phyloP scores from a whole-genome alignment of 2,797 vertebrate species.

The Amniataba percoides region DNA sequence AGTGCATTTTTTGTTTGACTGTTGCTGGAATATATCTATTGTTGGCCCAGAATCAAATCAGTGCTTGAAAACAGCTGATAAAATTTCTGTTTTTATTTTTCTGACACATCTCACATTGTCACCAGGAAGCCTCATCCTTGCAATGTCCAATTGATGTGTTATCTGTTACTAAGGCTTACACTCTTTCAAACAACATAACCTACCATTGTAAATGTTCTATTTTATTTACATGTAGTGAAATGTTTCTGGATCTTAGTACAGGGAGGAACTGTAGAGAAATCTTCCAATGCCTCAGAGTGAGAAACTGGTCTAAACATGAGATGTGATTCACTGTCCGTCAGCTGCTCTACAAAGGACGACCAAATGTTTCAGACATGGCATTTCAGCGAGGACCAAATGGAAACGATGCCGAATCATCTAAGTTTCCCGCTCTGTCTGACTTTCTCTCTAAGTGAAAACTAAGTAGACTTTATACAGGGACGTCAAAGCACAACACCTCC shows the following conservation, averaged over 20 bases:
- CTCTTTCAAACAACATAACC: neutral
- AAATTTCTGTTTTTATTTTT: neutral
- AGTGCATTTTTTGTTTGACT: constrained; percentile 9
- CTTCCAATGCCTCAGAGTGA: neutral
- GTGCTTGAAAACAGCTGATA: neutral
- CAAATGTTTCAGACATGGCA: neutral
- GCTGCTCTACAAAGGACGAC: neutral
- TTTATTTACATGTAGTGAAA: neutral
- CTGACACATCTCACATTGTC: neutral
- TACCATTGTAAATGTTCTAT: neutral
- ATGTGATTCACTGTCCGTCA: constrained; percentile 1
- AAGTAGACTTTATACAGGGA: constrained; percentile 48
- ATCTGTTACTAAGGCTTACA: neutral
- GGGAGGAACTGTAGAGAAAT: neutral
- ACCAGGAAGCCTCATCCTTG: neutral
- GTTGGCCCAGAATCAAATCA: neutral
- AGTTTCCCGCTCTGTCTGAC: constrained; percentile 26
- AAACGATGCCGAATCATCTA: neutral
- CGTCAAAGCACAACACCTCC: constrained; percentile 30
- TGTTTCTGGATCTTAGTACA: neutral
- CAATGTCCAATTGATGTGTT: neutral
- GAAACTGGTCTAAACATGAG: neutral
- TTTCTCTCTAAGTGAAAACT: constrained; percentile 33
- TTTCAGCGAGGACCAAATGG: constrained; percentile 1
- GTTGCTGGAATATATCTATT: neutral